phyloP scores from a whole-genome alignment of 92 coral and sea anemone species.

The Epizoanthus fatuus region DNA sequence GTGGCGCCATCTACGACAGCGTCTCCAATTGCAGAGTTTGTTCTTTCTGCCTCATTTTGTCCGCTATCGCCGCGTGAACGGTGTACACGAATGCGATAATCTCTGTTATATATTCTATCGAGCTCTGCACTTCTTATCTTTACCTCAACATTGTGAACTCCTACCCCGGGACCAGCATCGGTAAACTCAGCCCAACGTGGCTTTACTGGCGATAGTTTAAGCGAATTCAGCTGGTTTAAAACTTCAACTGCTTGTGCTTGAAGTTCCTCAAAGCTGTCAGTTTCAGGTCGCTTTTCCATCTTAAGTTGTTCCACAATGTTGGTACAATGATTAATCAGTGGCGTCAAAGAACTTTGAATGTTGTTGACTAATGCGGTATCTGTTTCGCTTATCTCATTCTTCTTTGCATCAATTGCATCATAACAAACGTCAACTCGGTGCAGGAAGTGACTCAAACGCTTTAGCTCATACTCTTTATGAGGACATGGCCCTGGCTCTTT shows the following conservation, averaged over 20 bases:
- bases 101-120: neutral
- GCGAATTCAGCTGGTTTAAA: constrained; percentile 25
- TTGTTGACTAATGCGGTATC: constrained; percentile 47
- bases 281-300: constrained; percentile 41
- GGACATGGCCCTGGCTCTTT: constrained; percentile 40
- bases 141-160: neutral
- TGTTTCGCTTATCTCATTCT: constrained; percentile 28
- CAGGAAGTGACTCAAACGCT: constrained; percentile 28
- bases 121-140: neutral
- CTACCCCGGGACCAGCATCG: constrained; percentile 42
- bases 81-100: constrained; percentile 1
- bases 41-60: constrained; percentile 46
- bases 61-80: constrained; percentile 9
- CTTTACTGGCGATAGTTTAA: constrained; percentile 20
- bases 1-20: constrained; percentile 41
- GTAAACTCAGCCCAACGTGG: constrained; percentile 34
- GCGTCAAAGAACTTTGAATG: constrained; percentile 41
- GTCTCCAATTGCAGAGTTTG: constrained; percentile 38
- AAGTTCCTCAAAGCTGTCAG: constrained; percentile 45
- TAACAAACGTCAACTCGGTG: constrained; percentile 20
- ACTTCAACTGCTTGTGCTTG: constrained; percentile 18
- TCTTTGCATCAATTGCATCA: constrained; percentile 38
- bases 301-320: constrained; percentile 50
- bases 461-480: constrained; percentile 39
- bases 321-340: constrained; percentile 25